Conservation (phyloP, 2,797 vertebrate genomes). For the Synaphobranchus kaupii region DNA sequence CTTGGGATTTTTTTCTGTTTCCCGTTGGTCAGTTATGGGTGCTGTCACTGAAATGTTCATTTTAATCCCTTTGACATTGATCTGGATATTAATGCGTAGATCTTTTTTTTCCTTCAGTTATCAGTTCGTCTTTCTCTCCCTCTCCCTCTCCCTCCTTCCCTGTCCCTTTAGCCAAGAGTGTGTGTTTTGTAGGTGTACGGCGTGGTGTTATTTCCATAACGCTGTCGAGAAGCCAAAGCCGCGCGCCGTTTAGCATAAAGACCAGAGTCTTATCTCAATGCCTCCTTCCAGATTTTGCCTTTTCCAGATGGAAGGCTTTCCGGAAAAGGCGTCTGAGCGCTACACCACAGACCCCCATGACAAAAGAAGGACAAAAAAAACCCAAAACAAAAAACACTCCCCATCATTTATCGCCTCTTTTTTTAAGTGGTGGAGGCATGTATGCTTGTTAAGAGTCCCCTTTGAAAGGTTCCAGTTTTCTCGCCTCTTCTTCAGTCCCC, state of each 20-base stretch:
- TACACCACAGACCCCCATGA: slow-evolving; percentile 34
- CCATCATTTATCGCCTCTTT: background rate
- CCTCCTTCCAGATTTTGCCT: slow-evolving; percentile 46
- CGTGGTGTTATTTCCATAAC: slow-evolving; percentile 73
- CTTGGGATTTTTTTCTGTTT: background rate
- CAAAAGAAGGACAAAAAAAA: slow-evolving; percentile 24
- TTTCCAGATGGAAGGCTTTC: slow-evolving; percentile 59
- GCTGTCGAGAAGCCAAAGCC: slow-evolving; percentile 71
- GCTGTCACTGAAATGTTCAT: background rate
- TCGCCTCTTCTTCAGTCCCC: background rate
- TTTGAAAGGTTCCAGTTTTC: slow-evolving; percentile 63
- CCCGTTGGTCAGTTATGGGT: background rate
- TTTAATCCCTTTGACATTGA: background rate
- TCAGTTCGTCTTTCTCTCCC: background rate
- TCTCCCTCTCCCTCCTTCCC: background rate
- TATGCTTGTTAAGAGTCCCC: slow-evolving; percentile 62
- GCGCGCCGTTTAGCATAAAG: slow-evolving; percentile 73
- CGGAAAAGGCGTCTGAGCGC: slow-evolving; percentile 51
- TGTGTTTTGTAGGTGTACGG: slow-evolving; percentile 48
- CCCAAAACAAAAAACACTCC: slow-evolving; percentile 20
- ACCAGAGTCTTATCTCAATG: slow-evolving; percentile 69
- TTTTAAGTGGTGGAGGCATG: slow-evolving; percentile 32
- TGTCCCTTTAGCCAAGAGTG: slow-evolving; percentile 27
- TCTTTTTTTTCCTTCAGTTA: background rate
- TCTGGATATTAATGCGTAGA: background rate